Evolutionary conservation across 2,888 invertebrate genomes (phyloP).

Genomic region (Chrysolina americana): DNA sequence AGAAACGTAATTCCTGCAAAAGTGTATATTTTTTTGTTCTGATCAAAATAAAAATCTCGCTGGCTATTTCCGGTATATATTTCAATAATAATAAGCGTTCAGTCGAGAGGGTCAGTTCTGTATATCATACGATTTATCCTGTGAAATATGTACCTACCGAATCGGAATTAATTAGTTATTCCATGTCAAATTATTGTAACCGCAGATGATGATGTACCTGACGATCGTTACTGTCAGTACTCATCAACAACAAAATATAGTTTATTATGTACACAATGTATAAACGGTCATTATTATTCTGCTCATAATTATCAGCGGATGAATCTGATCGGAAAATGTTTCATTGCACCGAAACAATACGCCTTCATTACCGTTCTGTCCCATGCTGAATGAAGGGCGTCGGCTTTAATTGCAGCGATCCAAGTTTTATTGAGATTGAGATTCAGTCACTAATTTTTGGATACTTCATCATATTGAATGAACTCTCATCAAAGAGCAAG

Average conservation of each 20-base stretch:
- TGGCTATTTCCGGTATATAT: too few species aligned
- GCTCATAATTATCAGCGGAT: constrained; percentile 21
- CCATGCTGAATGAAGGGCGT: constrained; percentile 15
- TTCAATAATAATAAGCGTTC: too few species aligned
- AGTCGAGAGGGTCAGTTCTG: too few species aligned
- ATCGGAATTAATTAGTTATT: not conserved
- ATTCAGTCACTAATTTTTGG: constrained; percentile 20
- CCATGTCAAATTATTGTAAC: not conserved
- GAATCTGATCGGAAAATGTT: constrained; percentile 17
- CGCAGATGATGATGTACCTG: constrained; percentile 11
- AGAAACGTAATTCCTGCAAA: too few species aligned
- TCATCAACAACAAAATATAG: constrained; percentile 7
- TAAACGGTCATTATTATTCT: constrained; percentile 28
- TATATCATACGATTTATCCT: not conserved
- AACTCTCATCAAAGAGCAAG: not conserved
- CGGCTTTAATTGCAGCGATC: constrained; percentile 28
- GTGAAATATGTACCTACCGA: too few species aligned
- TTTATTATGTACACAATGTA: constrained; percentile 1
- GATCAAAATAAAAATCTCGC: too few species aligned
- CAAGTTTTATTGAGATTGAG: not conserved
- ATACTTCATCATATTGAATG: not conserved
- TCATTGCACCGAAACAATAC: constrained; percentile 27
- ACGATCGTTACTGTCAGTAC: not conserved
- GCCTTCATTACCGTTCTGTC: constrained; percentile 24
- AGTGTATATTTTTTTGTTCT: too few species aligned